These are phyloP conservation scores for Micoletzkya japonica DNA, from an alignment of 2,888 invertebrate genomes.

Conservation along the genomic window DNA sequence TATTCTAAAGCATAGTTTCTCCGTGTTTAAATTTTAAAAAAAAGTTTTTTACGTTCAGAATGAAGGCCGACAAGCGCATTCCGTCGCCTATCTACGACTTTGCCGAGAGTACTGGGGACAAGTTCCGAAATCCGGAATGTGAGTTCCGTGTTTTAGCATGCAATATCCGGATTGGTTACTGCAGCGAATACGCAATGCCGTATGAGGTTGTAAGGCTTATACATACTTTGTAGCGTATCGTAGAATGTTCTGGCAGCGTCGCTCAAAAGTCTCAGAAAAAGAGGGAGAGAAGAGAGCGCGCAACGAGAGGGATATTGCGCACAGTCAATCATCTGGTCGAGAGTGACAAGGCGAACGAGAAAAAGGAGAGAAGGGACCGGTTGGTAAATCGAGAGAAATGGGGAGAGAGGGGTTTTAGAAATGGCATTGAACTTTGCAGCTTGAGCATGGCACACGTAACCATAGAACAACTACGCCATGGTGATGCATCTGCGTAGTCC, in stretches of 20 bases:
- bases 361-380: too few relatives aligned
- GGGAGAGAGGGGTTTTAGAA: too few relatives aligned
- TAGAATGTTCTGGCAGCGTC: too few relatives aligned
- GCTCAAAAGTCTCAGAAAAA: background rate
- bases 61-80: conserved; percentile 2
- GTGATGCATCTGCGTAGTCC: too few relatives aligned
- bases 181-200: background rate
- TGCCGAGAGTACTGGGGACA: conserved; percentile 5
- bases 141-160: too few relatives aligned
- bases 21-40: background rate
- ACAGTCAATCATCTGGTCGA: background rate
- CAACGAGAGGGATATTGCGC: background rate
- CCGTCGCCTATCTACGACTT: conserved; percentile 15
- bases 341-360: background rate
- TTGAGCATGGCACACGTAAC: too few relatives aligned
- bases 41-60: background rate
- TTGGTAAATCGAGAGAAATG: background rate
- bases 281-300: background rate
- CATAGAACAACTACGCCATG: too few relatives aligned
- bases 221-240: background rate
- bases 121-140: conserved; percentile 23
- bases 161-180: too few relatives aligned
- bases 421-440: too few relatives aligned
- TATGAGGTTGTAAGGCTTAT: background rate
- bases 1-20: too few relatives aligned